Evolutionary conservation across 2,888 invertebrate species (phyloP).

Genomic region (Gortyna flavago): DNA sequence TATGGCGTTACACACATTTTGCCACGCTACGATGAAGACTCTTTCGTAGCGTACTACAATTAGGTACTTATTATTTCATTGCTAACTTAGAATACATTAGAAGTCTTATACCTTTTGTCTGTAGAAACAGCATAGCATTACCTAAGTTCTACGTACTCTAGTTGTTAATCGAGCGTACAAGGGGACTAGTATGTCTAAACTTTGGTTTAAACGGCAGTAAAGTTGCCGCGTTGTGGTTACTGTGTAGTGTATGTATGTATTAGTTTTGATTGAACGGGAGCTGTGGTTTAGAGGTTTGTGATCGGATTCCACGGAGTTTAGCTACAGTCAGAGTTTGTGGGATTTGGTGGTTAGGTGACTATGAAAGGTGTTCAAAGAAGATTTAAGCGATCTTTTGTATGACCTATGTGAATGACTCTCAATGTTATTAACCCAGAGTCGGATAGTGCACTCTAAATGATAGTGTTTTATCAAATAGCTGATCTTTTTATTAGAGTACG

Average conservation of each 20-base stretch:
- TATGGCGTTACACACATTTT: too few relatives aligned
- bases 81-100: too few relatives aligned
- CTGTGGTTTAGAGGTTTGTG: slow-evolving; percentile 35
- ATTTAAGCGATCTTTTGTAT: not conserved
- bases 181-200: slow-evolving; percentile 44
- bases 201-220: slow-evolving; percentile 42
- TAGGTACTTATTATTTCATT: too few relatives aligned
- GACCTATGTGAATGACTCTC: not conserved
- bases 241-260: slow-evolving; percentile 28
- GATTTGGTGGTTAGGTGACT: slow-evolving; percentile 7
- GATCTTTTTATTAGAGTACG: not conserved
- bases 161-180: slow-evolving; percentile 51
- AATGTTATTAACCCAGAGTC: not conserved
- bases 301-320: slow-evolving; percentile 23
- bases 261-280: slow-evolving; percentile 53
- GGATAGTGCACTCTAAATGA: not conserved
- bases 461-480: not conserved
- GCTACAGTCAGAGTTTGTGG: slow-evolving; percentile 14
- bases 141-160: slow-evolving; percentile 34
- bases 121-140: not conserved
- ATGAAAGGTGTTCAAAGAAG: not conserved
- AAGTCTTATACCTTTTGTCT: not conserved
- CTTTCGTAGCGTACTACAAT: too few relatives aligned
- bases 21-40: not conserved
- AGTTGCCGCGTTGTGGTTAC: slow-evolving; percentile 37